A percentile compares a stretch with the other conserved stretches of the same genome.
Conservation (phyloP, 2,113 vertebrate genomes). For the Pseudorectes ferrugineus region DNA sequence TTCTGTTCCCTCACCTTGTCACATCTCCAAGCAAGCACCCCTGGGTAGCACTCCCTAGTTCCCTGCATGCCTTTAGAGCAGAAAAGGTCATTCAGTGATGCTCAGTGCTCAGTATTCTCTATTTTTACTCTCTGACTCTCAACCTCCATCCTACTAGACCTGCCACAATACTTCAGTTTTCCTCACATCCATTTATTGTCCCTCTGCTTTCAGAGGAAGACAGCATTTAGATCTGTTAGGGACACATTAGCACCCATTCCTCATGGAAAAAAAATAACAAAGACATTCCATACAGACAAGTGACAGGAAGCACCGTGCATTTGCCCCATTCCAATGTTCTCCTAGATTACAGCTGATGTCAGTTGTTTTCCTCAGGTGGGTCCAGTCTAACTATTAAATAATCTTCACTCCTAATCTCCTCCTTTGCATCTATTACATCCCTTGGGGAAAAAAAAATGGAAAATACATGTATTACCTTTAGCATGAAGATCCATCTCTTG, state of each 20-base stretch:
- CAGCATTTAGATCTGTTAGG: background rate
- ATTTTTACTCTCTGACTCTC: background rate
- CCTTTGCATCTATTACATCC: background rate
- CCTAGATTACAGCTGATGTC: background rate
- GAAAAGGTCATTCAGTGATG: background rate
- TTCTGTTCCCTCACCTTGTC: background rate
- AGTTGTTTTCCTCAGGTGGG: background rate
- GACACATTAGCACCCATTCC: background rate
- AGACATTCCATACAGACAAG: background rate
- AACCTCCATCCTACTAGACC: background rate
- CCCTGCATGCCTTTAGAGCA: background rate
- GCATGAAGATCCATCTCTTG: background rate
- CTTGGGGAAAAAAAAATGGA: background rate
- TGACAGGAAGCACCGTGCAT: background rate
- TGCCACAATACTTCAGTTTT: background rate
- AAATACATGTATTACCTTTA: background rate
- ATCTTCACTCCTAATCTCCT: background rate
- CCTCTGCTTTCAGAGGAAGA: background rate
- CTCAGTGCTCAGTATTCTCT: background rate
- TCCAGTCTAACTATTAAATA: background rate
- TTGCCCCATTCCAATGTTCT: background rate
- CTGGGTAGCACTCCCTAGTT: background rate
- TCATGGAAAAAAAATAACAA: background rate
- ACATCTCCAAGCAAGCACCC: background rate
- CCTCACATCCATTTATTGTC: background rate